Conservation (phyloP, 2,888 invertebrate genomes). For the Smittia aterrima region DNA sequence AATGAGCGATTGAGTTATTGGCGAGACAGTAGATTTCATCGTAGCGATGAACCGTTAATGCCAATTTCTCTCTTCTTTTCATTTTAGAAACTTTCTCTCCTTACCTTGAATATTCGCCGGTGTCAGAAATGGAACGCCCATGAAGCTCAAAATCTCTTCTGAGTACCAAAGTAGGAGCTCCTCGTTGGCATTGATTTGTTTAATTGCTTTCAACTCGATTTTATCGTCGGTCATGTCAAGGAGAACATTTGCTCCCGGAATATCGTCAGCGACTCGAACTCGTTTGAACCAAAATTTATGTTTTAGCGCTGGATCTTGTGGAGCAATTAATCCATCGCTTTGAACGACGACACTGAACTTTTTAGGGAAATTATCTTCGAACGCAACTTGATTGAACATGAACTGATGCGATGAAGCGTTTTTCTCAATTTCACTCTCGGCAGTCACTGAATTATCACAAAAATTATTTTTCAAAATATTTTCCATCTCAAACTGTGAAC, state of each 20-base stretch:
- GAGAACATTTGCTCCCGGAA: constrained; percentile 58
- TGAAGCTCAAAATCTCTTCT: constrained; percentile 66
- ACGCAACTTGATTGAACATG: constrained; percentile 42
- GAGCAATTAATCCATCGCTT: background rate
- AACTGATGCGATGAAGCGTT: constrained; percentile 42
- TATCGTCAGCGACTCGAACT: constrained; percentile 58
- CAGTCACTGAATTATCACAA: constrained; percentile 27
- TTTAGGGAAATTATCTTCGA: constrained; percentile 18
- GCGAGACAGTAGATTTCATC: background rate
- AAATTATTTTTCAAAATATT: constrained; percentile 31
- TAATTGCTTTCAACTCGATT: constrained; percentile 52
- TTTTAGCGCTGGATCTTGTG: constrained; percentile 12
- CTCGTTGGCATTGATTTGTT: constrained; percentile 60
- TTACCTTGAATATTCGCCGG: constrained; percentile 79
- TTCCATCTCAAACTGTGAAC: constrained; percentile 33
- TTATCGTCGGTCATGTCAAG: constrained; percentile 48
- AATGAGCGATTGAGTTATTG: constrained; percentile 1
- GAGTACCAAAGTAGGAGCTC: constrained; percentile 82
- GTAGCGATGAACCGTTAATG: background rate
- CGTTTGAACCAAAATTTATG: constrained; percentile 47
- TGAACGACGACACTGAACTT: constrained; percentile 14
- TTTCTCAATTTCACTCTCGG: constrained; percentile 42
- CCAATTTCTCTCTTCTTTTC: background rate
- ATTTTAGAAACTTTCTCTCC: constrained; percentile 42
- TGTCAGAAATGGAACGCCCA: constrained; percentile 76